phyloP scores from a whole-genome alignment of 1,140 invertebrate species.

The Acyrthosiphon pisum region DNA sequence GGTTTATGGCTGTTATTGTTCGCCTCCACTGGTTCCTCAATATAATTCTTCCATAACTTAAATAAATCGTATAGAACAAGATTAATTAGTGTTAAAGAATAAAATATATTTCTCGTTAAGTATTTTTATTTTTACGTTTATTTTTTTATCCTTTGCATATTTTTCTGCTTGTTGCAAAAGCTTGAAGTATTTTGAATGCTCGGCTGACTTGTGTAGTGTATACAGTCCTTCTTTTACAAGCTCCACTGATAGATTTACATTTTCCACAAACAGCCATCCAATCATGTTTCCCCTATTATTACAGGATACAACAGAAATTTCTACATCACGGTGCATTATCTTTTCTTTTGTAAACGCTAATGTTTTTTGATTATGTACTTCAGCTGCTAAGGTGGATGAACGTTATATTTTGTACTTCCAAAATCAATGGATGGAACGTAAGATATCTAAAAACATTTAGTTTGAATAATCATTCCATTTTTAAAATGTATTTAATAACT shows the following conservation, averaged over 20 bases:
- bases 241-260: conserved; percentile 83
- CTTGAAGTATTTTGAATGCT: conserved; percentile 80
- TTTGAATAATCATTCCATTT: no score
- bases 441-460: no score
- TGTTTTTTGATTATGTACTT: conserved; percentile 93
- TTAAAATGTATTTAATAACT: no score
- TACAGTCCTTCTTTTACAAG: conserved; percentile 92
- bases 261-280: conserved; percentile 91
- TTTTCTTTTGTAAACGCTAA: conserved; percentile 86
- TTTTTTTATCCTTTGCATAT: conserved; percentile 81
- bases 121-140: conserved; percentile 67
- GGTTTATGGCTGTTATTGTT: conserved; percentile 64
- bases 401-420: no score
- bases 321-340: conserved; percentile 87
- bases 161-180: conserved; percentile 87
- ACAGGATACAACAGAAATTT: conserved; percentile 92
- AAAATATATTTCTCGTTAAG: not conserved
- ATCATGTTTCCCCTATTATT: conserved; percentile 97
- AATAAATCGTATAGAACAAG: conserved; percentile 47
- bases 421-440: no score
- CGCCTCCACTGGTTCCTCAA: conserved; percentile 74
- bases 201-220: conserved; percentile 92
- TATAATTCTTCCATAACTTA: conserved; percentile 82
- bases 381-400: conserved; percentile 78
- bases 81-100: not conserved